phyloP scores from a whole-genome alignment of 1,140 invertebrate species.

The Nylanderia fulva region DNA sequence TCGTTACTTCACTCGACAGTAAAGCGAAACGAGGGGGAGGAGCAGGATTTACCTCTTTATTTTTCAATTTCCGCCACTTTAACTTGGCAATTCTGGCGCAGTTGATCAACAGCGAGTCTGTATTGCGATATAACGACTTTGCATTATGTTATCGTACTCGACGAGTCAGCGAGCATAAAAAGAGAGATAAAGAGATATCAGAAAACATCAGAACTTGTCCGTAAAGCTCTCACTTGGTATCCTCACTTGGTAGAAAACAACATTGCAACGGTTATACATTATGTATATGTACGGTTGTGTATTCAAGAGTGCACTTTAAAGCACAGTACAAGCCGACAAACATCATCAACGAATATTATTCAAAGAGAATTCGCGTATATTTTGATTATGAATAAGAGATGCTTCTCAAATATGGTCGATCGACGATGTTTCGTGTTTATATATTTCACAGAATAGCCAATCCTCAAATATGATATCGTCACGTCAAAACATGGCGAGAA shows the following conservation, averaged over 20 bases:
- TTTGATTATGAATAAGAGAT: slow-evolving; percentile 24
- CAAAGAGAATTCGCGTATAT: neutral
- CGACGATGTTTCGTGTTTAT: neutral
- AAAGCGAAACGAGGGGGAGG: neutral
- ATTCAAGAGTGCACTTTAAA: slow-evolving; percentile 12
- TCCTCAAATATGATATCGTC: slow-evolving; percentile 1
- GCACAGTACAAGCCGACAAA: slow-evolving; percentile 1
- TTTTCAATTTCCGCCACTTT: slow-evolving; percentile 48
- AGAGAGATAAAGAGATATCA: slow-evolving; percentile 8
- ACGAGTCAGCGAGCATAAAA: slow-evolving; percentile 3
- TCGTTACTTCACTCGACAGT: slow-evolving; percentile 27
- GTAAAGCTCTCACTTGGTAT: neutral
- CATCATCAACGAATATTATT: slow-evolving; percentile 14
- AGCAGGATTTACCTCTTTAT: slow-evolving; percentile 15
- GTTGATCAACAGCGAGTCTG: slow-evolving; percentile 13
- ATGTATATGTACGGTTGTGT: neutral
- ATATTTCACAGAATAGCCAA: neutral
- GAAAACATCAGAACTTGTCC: slow-evolving; percentile 14
- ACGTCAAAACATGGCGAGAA: neutral
- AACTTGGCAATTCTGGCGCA: slow-evolving; percentile 37
- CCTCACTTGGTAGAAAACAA: neutral
- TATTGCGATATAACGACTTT: slow-evolving; percentile 23
- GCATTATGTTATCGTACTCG: slow-evolving; percentile 13
- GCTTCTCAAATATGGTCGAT: neutral
- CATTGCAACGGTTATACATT: slow-evolving; percentile 10